phyloP scores from a whole-genome alignment of 2,888 invertebrate species.

The Dryomyza anilis region DNA sequence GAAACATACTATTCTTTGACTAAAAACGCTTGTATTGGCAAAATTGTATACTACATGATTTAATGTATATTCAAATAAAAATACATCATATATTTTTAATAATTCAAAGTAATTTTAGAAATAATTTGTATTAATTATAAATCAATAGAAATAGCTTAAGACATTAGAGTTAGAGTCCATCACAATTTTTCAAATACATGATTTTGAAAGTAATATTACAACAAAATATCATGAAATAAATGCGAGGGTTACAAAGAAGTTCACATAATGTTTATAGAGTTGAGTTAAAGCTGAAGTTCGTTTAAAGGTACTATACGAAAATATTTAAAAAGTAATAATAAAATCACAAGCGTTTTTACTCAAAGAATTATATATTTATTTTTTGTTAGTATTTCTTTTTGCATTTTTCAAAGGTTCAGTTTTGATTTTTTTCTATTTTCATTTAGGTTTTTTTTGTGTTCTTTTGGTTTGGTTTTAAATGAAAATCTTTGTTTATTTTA shows the following conservation, averaged over 20 bases:
- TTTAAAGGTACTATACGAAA: background rate
- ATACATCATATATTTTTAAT: no score
- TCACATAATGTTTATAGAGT: no score
- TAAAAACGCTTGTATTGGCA: slow-evolving; percentile 60
- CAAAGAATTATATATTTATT: slow-evolving; percentile 53
- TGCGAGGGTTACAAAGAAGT: no score
- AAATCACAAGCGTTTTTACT: slow-evolving; percentile 62
- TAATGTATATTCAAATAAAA: no score
- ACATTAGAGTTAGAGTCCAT: slow-evolving; percentile 52
- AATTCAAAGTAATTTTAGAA: slow-evolving; percentile 18
- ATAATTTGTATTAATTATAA: slow-evolving; percentile 2
- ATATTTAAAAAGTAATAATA: slow-evolving; percentile 35
- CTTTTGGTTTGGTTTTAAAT: slow-evolving; percentile 33
- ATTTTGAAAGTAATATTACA: slow-evolving; percentile 2
- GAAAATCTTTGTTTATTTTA: slow-evolving; percentile 4
- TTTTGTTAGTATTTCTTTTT: slow-evolving; percentile 1
- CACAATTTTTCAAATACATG: slow-evolving; percentile 44
- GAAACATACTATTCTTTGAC: slow-evolving; percentile 50
- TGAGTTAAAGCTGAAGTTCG: no score
- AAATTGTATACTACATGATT: slow-evolving; percentile 8
- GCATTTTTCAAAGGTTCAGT: no score
- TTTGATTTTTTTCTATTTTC: slow-evolving; percentile 7
- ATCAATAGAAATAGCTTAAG: slow-evolving; percentile 10
- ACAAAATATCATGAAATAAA: background rate
- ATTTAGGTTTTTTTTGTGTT: background rate